A percentile compares a stretch with the other conserved stretches of the same genome.
Evolutionary conservation across 2,888 invertebrate genomes (phyloP).

Genomic region (Dendrolimus houi): DNA sequence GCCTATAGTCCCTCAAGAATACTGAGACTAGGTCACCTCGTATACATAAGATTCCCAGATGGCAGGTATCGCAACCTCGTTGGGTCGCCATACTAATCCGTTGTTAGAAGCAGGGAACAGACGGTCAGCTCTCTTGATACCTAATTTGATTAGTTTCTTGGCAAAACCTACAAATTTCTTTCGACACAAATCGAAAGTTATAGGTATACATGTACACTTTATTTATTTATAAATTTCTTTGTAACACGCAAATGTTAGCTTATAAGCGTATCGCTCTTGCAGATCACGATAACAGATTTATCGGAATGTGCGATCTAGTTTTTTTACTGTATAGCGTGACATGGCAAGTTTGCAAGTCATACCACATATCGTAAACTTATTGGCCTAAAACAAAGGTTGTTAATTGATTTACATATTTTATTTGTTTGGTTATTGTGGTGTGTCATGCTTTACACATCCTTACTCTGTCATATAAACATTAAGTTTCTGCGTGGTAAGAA

Average conservation of each 20-base stretch:
- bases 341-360: constrained; percentile 9
- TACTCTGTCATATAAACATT: no score
- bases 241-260: constrained; percentile 24
- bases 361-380: neutral
- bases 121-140: no score
- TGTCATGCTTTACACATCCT: no score
- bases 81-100: no score
- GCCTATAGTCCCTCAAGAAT: no score
- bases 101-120: no score
- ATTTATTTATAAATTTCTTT: constrained; percentile 28
- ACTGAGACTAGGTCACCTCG: no score
- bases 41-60: no score
- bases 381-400: neutral
- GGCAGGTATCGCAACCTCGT: no score
- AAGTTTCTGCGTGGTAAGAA: no score
- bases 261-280: constrained; percentile 27
- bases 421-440: no score
- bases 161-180: neutral
- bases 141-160: no score
- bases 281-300: constrained; percentile 42
- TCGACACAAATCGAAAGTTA: constrained; percentile 4
- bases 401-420: neutral
- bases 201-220: constrained; percentile 12
- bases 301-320: constrained; percentile 35
- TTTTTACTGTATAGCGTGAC: constrained; percentile 32